A percentile compares a stretch with the other conserved stretches of the same genome.
phyloP scores from a whole-genome alignment of 2,888 invertebrate species.

The Itoplectis maculator region DNA sequence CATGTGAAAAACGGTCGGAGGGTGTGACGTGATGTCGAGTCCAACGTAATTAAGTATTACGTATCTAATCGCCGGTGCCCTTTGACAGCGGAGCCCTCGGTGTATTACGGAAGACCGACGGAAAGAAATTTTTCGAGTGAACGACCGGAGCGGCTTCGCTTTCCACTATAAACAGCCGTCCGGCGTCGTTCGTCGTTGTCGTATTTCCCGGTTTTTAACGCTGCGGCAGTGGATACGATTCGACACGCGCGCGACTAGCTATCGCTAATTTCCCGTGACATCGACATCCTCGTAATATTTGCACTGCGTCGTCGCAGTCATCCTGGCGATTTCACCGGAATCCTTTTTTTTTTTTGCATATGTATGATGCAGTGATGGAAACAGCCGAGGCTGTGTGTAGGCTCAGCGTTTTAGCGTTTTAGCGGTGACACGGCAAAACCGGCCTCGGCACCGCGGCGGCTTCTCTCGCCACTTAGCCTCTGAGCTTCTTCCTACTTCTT shows the following conservation, averaged over 20 bases:
- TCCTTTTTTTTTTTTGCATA: conserved; percentile 19
- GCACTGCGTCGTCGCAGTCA: conserved; percentile 15
- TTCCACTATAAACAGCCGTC: not conserved
- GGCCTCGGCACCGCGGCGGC: too few relatives aligned
- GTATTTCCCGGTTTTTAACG: conserved; percentile 11
- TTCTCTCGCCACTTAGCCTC: not conserved
- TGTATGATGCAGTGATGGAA: conserved; percentile 14
- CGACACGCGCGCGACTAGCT: conserved; percentile 45
- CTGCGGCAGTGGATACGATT: too few relatives aligned
- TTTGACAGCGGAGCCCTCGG: conserved; percentile 54
- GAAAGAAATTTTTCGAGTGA: conserved; percentile 19
- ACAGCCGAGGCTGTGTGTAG: conserved; percentile 26
- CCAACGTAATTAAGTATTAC: conserved; percentile 37
- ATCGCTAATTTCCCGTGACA: conserved; percentile 56
- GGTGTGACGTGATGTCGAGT: not conserved
- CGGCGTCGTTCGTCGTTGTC: not conserved
- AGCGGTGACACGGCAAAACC: conserved; percentile 56
- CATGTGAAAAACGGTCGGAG: not conserved
- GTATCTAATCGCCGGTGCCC: conserved; percentile 64
- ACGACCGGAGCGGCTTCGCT: conserved; percentile 30
- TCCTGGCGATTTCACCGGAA: conserved; percentile 23
- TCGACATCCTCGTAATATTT: conserved; percentile 15
- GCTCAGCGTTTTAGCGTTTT: conserved; percentile 54
- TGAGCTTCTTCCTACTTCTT: not conserved
- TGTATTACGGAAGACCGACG: not conserved